Evolutionary conservation across 2,888 invertebrate genomes (phyloP).

Genomic region (Pomacea canaliculata): DNA sequence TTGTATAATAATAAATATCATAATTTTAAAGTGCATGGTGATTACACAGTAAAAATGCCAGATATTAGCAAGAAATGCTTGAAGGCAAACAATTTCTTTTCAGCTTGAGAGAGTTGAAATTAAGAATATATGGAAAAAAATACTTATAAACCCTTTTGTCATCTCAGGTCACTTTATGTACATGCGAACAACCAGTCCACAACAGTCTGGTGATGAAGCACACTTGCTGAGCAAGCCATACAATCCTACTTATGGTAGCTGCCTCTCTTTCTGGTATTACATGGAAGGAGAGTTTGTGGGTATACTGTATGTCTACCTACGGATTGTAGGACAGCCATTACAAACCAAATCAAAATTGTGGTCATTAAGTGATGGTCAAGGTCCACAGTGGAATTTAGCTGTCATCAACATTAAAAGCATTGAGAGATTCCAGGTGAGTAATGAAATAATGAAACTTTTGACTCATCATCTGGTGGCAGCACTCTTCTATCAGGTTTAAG

Average conservation of each 20-base stretch:
- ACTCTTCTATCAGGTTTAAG: no score
- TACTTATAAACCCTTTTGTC: not conserved
- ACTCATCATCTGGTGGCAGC: no score
- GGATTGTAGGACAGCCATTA: conserved; percentile 27
- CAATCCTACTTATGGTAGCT: conserved; percentile 29
- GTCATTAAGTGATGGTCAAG: conserved; percentile 50
- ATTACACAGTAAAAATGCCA: no score
- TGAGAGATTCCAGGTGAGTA: conserved; percentile 37
- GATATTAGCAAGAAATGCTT: no score
- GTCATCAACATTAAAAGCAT: conserved; percentile 37
- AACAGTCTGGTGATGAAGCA: conserved; percentile 71
- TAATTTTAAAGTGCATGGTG: no score
- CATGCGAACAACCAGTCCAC: conserved; percentile 75
- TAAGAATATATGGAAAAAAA: no score
- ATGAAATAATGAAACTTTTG: no score
- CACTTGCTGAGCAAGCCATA: conserved; percentile 29
- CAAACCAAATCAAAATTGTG: conserved; percentile 43
- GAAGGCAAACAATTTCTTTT: no score
- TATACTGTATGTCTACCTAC: conserved; percentile 49
- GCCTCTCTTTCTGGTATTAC: conserved; percentile 51
- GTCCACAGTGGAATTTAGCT: conserved; percentile 48
- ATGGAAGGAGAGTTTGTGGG: conserved; percentile 40
- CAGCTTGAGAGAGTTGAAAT: no score
- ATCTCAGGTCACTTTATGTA: conserved; percentile 71
- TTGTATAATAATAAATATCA: no score